Conservation (phyloP, 2,113 vertebrate genomes). For the Neotoma lepida region DNA sequence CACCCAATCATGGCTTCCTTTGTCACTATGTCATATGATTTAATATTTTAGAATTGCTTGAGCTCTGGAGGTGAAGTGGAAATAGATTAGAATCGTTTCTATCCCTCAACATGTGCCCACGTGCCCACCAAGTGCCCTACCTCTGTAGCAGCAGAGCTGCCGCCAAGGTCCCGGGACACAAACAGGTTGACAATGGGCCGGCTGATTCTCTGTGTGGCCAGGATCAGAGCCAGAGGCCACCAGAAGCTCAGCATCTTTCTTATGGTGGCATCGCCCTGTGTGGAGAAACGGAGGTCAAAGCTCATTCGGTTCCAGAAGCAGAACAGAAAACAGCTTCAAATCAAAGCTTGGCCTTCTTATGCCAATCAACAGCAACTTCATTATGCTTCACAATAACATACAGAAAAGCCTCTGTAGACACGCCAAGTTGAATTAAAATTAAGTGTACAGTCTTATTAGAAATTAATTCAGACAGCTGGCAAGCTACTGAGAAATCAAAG, state of each 20-base stretch:
- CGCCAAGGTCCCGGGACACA: conserved; percentile 96
- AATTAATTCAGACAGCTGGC: conserved; percentile 61
- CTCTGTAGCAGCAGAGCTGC: conserved; percentile 92
- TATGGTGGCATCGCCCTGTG: conserved; percentile 95
- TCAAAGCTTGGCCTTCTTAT: conserved; percentile 54
- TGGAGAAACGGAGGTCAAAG: neutral
- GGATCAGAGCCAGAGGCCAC: conserved; percentile 97
- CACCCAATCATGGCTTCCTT: neutral
- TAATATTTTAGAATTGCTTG: neutral
- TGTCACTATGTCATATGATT: neutral
- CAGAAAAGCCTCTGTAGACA: conserved; percentile 53
- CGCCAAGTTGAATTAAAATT: conserved; percentile 52
- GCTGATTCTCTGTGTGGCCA: conserved; percentile 98
- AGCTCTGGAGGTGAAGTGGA: neutral
- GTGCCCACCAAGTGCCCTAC: conserved; percentile 81
- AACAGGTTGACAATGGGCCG: conserved; percentile 98
- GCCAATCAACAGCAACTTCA: neutral
- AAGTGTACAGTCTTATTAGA: conserved; percentile 56
- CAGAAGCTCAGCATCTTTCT: conserved; percentile 98
- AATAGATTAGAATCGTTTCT: neutral
- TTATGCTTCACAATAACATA: conserved; percentile 31
- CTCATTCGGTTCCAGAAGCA: neutral
- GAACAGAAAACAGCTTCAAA: conserved; percentile 28
- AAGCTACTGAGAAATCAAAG: conserved; percentile 58
- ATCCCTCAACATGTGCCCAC: accelerated